Conservation (phyloP, 2,113 vertebrate genomes). For the Calidris pygmaea region DNA sequence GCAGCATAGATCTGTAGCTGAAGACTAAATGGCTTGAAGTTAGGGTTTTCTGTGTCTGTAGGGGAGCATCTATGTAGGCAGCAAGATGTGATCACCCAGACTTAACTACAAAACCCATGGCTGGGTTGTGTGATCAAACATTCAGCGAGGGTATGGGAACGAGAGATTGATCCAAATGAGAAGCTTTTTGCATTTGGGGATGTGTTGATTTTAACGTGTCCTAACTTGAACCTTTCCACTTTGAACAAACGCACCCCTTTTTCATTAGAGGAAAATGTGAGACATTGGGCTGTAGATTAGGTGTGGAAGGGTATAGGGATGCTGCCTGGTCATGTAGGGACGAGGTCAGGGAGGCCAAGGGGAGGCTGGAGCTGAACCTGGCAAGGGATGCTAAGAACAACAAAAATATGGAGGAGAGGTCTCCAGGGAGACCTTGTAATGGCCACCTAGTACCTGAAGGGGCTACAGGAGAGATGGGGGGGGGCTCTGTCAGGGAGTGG, state of each 20-base stretch:
- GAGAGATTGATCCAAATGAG: background rate
- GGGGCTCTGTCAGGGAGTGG: too few relatives aligned
- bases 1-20: background rate
- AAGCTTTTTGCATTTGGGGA: background rate
- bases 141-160: background rate
- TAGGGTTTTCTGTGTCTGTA: background rate
- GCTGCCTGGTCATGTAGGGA: too few relatives aligned
- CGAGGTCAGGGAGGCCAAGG: too few relatives aligned
- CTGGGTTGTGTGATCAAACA: background rate
- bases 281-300: background rate
- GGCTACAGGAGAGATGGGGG: too few relatives aligned
- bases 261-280: background rate
- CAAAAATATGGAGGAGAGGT: too few relatives aligned
- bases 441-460: too few relatives aligned
- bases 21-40: background rate
- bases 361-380: too few relatives aligned
- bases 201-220: background rate
- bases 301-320: too few relatives aligned
- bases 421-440: too few relatives aligned
- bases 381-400: too few relatives aligned
- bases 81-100: background rate
- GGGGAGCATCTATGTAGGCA: background rate
- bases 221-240: background rate
- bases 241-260: background rate
- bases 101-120: fast-evolving